These are phyloP conservation scores for Halictus rubicundus DNA, from an alignment of 1,140 invertebrate species.

Conservation along the genomic window DNA sequence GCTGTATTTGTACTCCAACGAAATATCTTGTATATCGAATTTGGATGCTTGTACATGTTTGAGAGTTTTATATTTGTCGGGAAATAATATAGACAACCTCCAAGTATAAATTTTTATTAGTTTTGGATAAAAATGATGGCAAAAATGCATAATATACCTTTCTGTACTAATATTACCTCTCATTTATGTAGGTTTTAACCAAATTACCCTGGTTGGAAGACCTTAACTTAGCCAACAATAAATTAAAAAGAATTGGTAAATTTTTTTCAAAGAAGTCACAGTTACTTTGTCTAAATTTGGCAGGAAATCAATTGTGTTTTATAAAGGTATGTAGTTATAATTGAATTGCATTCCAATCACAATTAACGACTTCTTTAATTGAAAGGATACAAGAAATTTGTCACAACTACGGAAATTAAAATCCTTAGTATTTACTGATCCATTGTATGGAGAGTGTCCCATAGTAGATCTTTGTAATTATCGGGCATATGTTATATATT, in stretches of 20 bases:
- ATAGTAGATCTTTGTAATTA: conserved; percentile 53
- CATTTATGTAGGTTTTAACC: conserved; percentile 31
- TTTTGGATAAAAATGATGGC: background rate
- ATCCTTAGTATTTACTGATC: conserved; percentile 54
- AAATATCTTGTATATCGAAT: conserved; percentile 51
- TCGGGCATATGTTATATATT: conserved; percentile 45
- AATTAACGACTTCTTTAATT: background rate
- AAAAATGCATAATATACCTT: background rate
- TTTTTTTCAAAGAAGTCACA: conserved; percentile 31
- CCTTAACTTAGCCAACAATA: conserved; percentile 54
- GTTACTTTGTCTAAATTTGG: conserved; percentile 42
- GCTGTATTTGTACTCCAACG: conserved; percentile 59
- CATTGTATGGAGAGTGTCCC: conserved; percentile 59
- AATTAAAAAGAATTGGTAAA: conserved; percentile 45
- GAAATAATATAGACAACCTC: conserved; percentile 51
- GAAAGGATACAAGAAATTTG: conserved; percentile 49
- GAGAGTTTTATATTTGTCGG: conserved; percentile 40
- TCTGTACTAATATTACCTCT: background rate
- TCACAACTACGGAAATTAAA: conserved; percentile 33
- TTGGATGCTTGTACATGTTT: conserved; percentile 32
- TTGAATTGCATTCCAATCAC: conserved; percentile 11
- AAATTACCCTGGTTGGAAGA: conserved; percentile 36
- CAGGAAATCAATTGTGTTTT: conserved; percentile 50
- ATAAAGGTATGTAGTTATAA: conserved; percentile 33
- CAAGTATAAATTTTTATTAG: conserved; percentile 19